Evolutionary conservation across 1,140 invertebrate species (phyloP).

Genomic region (Spodoptera frugiperda): DNA sequence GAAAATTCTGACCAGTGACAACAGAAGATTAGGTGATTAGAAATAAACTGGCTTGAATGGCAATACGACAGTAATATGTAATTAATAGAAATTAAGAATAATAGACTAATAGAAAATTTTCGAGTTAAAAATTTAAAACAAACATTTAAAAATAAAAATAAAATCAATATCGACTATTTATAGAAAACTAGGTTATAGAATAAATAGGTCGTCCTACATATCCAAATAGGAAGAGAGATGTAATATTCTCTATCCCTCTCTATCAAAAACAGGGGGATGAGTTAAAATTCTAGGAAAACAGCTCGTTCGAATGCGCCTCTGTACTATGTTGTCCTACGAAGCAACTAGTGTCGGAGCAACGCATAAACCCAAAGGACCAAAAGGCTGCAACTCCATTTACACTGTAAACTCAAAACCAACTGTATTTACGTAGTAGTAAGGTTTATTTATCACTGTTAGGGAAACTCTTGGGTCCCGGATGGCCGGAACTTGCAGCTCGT

Average conservation of each 20-base stretch:
- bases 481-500: slow-evolving; percentile 22
- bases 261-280: background rate
- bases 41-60: too few relatives aligned
- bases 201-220: background rate
- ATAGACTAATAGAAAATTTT: too few relatives aligned
- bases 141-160: too few relatives aligned
- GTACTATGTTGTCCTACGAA: slow-evolving; percentile 21
- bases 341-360: slow-evolving; percentile 30
- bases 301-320: slow-evolving; percentile 3
- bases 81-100: too few relatives aligned
- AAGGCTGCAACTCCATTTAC: slow-evolving; percentile 14
- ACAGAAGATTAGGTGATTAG: too few relatives aligned
- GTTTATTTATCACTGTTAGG: slow-evolving; percentile 1
- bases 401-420: slow-evolving; percentile 7
- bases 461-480: slow-evolving; percentile 20
- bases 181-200: background rate
- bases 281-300: slow-evolving; percentile 27
- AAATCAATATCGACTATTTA: too few relatives aligned
- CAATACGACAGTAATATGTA: too few relatives aligned
- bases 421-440: background rate
- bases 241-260: background rate
- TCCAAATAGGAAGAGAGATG: too few relatives aligned
- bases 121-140: too few relatives aligned
- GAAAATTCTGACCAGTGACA: too few relatives aligned
- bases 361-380: background rate